These are phyloP conservation scores for Muscicapa striata DNA, from an alignment of 2,797 vertebrate genomes.

Conservation along the genomic window DNA sequence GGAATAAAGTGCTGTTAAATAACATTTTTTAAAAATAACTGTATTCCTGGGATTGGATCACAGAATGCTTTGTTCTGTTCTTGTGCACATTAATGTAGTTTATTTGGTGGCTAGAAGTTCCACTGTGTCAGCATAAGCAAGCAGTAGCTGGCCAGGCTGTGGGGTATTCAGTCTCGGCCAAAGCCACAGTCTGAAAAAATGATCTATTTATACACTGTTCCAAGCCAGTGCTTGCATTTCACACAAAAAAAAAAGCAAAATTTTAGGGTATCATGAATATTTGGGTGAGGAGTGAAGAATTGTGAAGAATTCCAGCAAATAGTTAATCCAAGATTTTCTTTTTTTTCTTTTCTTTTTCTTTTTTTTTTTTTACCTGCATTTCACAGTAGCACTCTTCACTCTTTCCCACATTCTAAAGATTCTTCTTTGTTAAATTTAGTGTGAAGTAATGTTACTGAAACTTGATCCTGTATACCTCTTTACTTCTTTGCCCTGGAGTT, in stretches of 20 bases:
- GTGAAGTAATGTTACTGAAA: not conserved
- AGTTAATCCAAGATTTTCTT: not conserved
- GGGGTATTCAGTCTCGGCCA: not conserved
- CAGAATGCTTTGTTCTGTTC: not conserved
- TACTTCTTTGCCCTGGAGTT: not conserved
- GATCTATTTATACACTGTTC: not conserved
- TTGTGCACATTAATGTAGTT: not conserved
- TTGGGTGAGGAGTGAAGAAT: not conserved
- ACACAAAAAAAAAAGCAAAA: not conserved
- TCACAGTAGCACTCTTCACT: not conserved
- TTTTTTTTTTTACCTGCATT: not conserved
- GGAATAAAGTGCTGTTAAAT: not conserved
- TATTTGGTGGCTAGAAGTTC: not conserved
- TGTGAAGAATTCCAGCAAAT: not conserved
- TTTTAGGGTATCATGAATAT: not conserved
- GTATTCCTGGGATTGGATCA: not conserved
- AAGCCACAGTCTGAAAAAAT: not conserved
- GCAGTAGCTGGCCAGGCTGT: not conserved
- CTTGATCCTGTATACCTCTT: not conserved
- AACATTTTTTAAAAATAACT: not conserved
- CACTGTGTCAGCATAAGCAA: not conserved
- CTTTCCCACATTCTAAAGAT: not conserved
- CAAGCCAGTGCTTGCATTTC: not conserved
- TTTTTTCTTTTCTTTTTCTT: not conserved
- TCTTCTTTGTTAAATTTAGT: not conserved